Evolutionary conservation across 2,113 vertebrate genomes (phyloP), one percentile per base, ranked within the genome.

Genomic region (Mus spicilegus): DNA sequence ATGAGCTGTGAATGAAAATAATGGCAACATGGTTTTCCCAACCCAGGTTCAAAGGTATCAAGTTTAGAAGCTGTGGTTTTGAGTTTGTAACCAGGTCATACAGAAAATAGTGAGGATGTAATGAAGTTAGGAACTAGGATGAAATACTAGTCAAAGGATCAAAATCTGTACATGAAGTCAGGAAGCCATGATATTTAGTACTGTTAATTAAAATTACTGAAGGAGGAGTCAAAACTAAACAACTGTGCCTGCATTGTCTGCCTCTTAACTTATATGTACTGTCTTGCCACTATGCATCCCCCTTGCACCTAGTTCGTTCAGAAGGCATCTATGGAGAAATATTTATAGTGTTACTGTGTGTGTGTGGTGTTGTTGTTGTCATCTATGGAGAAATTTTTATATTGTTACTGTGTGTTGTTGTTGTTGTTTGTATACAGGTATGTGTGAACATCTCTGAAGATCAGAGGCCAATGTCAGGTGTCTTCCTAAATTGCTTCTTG

Each of bases 1-100:
- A 46, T 56, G 36, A 70, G 51, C 95, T 90, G 12, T 76, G 11
- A 80, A 51, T 94, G 56, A 73, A 96, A 92, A 90, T 61, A 94
- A 87, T 65, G 36, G 0, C 61, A 78, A 39, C 95, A 17, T 91
- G 4, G 42, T 49, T 96, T 93, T 72, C 63, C 2, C 58, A 85
- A 63, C 51, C 14, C 16, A 90, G 14, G 11, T 95, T 96, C 19
- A 78, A 8, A 75, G 51, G 75, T 24, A 20, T 17, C 22, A 72
- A 22, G 9, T 56, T 63, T 95, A 84, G 49, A 92, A 90, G 75
- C 75, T n/a, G 12, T 92, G 17, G 30, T 88, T 88, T 90, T 65
- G 65, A 78, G 49, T n/a, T 91, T 76, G 61, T 58, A 10, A 89
- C 30, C n/a, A 76, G 85, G 16, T 65, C 85, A 36, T 88, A 49